Evolutionary conservation across 1,140 invertebrate genomes (phyloP).

Genomic region (Zaprionus taronus): DNA sequence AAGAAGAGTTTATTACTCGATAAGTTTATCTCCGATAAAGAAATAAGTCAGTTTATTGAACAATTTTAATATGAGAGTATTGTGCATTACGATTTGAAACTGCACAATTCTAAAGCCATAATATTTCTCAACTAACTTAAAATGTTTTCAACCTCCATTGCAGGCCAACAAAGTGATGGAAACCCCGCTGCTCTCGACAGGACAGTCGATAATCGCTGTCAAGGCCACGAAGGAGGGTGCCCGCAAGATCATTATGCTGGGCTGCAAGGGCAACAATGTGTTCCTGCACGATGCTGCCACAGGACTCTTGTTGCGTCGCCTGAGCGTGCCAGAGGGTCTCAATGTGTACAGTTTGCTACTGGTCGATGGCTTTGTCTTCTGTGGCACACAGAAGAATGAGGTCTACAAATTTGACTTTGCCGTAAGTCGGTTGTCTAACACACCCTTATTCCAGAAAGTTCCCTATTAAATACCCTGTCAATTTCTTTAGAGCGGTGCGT

Average conservation of each 20-base stretch:
- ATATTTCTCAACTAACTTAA: background rate
- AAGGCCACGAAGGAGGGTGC: conserved; percentile 88
- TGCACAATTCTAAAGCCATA: background rate
- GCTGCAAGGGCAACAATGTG: conserved; percentile 88
- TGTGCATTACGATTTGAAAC: too few relatives aligned
- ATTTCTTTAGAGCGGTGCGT: conserved; percentile 85
- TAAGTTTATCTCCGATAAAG: too few relatives aligned
- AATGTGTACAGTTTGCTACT: conserved; percentile 89
- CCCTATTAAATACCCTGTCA: background rate
- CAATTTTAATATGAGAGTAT: too few relatives aligned
- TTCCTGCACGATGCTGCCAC: conserved; percentile 88
- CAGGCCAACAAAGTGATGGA: conserved; percentile 67
- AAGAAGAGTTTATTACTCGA: too few relatives aligned
- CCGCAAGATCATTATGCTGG: conserved; percentile 88
- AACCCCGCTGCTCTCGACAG: conserved; percentile 59
- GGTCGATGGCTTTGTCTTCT: conserved; percentile 87
- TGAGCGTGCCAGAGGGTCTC: conserved; percentile 86
- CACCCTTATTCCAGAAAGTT: background rate
- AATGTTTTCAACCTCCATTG: conserved; percentile 17
- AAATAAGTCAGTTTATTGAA: too few relatives aligned
- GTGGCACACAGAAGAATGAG: conserved; percentile 88
- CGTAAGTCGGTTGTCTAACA: conserved; percentile 80
- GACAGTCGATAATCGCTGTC: conserved; percentile 87
- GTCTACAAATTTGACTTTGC: conserved; percentile 89
- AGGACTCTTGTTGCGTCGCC: conserved; percentile 87